Conservation (phyloP, 2,113 vertebrate genomes). For the Aramus guarauna region DNA sequence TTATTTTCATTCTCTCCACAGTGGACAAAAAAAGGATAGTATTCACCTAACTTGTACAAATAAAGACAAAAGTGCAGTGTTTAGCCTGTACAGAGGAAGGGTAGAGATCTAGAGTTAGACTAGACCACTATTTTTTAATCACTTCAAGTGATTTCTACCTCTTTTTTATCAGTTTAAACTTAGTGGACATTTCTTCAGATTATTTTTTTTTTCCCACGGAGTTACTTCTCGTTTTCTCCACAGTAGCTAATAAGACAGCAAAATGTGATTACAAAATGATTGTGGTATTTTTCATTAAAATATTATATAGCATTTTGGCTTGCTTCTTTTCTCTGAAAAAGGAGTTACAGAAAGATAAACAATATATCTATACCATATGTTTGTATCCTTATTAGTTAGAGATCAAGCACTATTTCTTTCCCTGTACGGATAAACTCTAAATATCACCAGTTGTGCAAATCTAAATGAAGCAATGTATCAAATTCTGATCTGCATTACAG, state of each 20-base stretch:
- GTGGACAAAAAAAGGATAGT: background rate
- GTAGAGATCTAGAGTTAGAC: background rate
- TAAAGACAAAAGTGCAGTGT: background rate
- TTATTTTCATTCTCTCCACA: background rate
- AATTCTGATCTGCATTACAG: background rate
- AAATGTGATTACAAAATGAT: background rate
- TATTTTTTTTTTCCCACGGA: background rate
- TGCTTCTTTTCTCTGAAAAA: background rate
- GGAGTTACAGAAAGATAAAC: background rate
- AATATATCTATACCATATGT: background rate
- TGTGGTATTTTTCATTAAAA: background rate
- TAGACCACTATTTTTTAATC: background rate
- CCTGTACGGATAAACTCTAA: background rate
- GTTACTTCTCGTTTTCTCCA: background rate
- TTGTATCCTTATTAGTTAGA: background rate
- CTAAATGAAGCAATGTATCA: background rate
- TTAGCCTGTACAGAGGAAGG: background rate
- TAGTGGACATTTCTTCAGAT: background rate
- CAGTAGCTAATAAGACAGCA: background rate
- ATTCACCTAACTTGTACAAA: background rate
- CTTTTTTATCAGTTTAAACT: background rate
- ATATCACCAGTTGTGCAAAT: background rate
- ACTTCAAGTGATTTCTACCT: background rate
- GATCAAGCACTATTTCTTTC: rapidly evolving
- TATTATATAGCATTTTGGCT: background rate